phyloP scores from a whole-genome alignment of 1,140 invertebrate genomes.

The Oreohelix idahoensis region DNA sequence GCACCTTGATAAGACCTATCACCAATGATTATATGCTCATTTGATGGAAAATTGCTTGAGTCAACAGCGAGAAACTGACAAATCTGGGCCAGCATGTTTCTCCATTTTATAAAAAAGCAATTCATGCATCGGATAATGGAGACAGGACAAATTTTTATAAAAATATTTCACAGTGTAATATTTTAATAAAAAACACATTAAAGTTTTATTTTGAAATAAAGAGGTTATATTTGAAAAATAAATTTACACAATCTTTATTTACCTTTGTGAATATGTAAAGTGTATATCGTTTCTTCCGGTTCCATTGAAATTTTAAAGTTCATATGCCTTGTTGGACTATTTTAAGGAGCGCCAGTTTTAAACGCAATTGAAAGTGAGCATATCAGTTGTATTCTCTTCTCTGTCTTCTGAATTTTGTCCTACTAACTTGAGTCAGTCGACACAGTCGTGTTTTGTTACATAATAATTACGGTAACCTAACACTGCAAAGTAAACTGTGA shows the following conservation, averaged over 20 bases:
- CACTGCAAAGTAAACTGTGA: too few species aligned
- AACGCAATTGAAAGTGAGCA: too few species aligned
- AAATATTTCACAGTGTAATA: background rate
- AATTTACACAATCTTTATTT: background rate
- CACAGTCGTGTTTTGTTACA: too few species aligned
- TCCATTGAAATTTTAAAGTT: background rate
- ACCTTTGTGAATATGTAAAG: background rate
- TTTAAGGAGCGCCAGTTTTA: background rate
- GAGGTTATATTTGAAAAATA: background rate
- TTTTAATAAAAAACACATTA: background rate
- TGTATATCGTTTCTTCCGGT: background rate
- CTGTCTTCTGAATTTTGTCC: too few species aligned
- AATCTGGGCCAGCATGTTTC: conserved; percentile 45
- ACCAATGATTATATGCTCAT: conserved; percentile 24
- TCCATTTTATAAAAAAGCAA: conserved; percentile 25
- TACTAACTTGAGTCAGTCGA: too few species aligned
- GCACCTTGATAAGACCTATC: conserved; percentile 25
- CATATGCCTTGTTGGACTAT: background rate
- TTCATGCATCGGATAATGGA: background rate
- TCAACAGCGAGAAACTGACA: conserved; percentile 41
- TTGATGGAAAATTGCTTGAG: conserved; percentile 35
- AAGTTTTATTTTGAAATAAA: background rate
- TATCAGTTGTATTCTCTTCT: too few species aligned
- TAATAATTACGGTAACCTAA: too few species aligned
- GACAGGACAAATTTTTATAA: background rate